Percentiles rank a stretch among this genome's conserved stretches.
phyloP scores from a whole-genome alignment of 2,113 vertebrate genomes.

The Chaetodon trifascialis region DNA sequence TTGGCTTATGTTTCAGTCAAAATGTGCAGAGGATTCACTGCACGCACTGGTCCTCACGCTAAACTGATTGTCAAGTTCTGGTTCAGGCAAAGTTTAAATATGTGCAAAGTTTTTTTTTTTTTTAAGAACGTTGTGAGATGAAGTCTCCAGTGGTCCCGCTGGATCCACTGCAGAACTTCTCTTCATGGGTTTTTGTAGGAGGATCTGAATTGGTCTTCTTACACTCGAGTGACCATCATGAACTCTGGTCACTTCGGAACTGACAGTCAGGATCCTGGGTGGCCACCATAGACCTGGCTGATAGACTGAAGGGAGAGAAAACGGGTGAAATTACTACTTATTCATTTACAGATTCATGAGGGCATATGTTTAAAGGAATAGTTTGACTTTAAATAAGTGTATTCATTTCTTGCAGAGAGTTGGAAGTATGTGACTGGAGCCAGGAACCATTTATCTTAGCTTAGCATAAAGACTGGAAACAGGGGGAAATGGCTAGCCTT shows the following conservation, averaged over 20 bases:
- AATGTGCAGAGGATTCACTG: slow-evolving; percentile 45
- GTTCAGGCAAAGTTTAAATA: slow-evolving; percentile 73
- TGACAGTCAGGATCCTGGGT: slow-evolving; percentile 85
- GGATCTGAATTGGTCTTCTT: slow-evolving; percentile 59
- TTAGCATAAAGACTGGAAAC: slow-evolving; percentile 23
- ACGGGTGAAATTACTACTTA: slow-evolving; percentile 20
- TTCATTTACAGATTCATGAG: neutral
- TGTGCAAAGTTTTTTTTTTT: slow-evolving; percentile 71
- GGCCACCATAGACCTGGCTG: slow-evolving; percentile 79
- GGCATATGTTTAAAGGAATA: neutral
- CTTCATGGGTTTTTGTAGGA: slow-evolving; percentile 58
- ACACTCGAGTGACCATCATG: slow-evolving; percentile 77
- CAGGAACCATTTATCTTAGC: neutral
- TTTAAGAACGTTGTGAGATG: slow-evolving; percentile 53
- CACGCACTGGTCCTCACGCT: slow-evolving; percentile 57
- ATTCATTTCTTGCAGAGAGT: slow-evolving; percentile 9
- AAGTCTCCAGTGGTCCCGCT: slow-evolving; percentile 52
- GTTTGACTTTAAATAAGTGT: neutral
- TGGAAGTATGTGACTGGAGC: neutral
- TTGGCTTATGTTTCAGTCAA: slow-evolving; percentile 69
- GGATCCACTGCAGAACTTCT: slow-evolving; percentile 66
- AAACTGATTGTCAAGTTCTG: slow-evolving; percentile 81
- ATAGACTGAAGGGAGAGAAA: slow-evolving; percentile 77
- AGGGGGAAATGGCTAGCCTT: neutral
- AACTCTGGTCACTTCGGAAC: slow-evolving; percentile 73